Percentiles rank a stretch among this genome's conserved stretches.
Conservation (phyloP, 2,113 vertebrate genomes). For the Turdus rufiventris region DNA sequence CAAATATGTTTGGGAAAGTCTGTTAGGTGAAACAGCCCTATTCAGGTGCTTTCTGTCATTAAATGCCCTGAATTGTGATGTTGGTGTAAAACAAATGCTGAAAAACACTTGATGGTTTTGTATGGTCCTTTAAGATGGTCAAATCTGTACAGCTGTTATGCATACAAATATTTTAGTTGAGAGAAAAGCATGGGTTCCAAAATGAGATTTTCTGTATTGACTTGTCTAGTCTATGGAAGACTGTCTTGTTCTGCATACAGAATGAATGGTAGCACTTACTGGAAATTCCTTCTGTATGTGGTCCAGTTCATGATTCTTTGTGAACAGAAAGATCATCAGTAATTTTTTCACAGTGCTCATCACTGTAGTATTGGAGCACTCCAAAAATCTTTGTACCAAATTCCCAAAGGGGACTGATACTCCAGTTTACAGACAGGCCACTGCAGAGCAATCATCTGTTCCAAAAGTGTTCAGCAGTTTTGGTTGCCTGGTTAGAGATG, state of each 20-base stretch:
- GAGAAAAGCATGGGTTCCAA: neutral
- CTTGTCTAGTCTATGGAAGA: neutral
- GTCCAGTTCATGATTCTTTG: neutral
- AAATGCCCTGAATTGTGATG: neutral
- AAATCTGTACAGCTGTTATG: neutral
- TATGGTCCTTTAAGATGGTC: neutral
- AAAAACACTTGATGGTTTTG: neutral
- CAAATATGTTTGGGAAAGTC: neutral
- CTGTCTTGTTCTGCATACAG: neutral
- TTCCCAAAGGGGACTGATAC: neutral
- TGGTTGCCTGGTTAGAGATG: neutral
- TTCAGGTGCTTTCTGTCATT: neutral
- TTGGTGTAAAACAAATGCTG: neutral
- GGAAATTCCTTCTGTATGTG: neutral
- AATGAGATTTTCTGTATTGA: neutral
- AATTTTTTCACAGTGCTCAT: neutral
- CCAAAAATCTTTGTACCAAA: neutral
- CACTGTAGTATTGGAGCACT: neutral
- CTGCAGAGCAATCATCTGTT: neutral
- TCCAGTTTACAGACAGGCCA: accelerated
- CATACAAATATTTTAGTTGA: neutral
- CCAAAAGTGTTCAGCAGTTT: neutral
- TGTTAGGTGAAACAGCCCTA: neutral
- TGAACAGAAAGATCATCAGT: neutral
- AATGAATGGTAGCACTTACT: neutral